phyloP scores from a whole-genome alignment of 2,113 vertebrate genomes.

The Tretioscincus oriximinensis region DNA sequence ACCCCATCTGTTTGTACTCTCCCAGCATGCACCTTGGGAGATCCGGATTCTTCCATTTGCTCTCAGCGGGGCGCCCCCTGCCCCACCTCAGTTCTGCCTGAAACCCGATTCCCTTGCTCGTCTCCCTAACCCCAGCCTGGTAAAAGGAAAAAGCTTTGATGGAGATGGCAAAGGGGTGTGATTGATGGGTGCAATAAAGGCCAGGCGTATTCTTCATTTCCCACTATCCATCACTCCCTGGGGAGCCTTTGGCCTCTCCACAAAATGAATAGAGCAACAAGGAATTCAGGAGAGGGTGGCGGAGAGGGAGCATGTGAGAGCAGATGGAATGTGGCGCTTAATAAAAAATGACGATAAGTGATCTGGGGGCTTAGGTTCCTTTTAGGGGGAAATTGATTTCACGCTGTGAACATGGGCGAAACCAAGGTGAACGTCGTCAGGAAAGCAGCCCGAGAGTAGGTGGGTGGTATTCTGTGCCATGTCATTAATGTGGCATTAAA shows the following conservation, averaged over 20 bases:
- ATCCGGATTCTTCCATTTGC: background rate
- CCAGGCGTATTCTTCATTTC: slow-evolving; percentile 57
- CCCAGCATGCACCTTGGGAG: background rate
- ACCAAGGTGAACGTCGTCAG: too few relatives aligned
- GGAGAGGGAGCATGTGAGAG: slow-evolving; percentile 9
- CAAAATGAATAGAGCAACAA: slow-evolving; percentile 33
- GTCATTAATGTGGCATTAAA: too few relatives aligned
- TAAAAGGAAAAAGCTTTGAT: slow-evolving; percentile 59
- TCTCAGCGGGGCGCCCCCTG: background rate
- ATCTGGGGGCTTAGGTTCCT: background rate
- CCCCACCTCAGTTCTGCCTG: slow-evolving; percentile 49
- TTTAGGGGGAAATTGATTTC: background rate
- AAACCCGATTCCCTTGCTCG: slow-evolving; percentile 71
- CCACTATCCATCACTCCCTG: slow-evolving; percentile 58
- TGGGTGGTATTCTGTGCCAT: too few relatives aligned
- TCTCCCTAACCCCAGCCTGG: slow-evolving; percentile 53
- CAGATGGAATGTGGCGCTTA: slow-evolving; percentile 49
- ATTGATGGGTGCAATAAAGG: slow-evolving; percentile 63
- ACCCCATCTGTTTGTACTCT: rapidly evolving
- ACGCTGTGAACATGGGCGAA: too few relatives aligned
- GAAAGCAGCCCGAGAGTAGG: too few relatives aligned
- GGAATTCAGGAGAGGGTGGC: background rate
- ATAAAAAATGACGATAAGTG: slow-evolving; percentile 43
- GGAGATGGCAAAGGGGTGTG: slow-evolving; percentile 26
- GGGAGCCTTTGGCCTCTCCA: slow-evolving; percentile 55